A percentile compares a stretch with the other conserved stretches of the same genome.
Conservation (phyloP, 2,888 invertebrate genomes). For the Lordiphosa fenestrarum region DNA sequence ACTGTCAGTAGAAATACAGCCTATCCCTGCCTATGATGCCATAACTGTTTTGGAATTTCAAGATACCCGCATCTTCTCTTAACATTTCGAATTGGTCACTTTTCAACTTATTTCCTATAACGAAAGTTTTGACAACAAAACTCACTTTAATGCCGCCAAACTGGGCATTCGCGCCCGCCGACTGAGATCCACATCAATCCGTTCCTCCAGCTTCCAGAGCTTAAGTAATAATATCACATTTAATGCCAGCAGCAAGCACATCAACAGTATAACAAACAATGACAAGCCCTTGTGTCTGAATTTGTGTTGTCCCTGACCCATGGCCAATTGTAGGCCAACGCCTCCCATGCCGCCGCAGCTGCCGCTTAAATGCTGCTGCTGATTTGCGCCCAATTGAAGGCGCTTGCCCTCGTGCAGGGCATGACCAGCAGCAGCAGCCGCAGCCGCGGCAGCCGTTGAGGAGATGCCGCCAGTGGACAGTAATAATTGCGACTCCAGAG, state of each 20-base stretch:
- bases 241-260: conserved; percentile 85
- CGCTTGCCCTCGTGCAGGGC: conserved; percentile 33
- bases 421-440: conserved; percentile 38
- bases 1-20: no score
- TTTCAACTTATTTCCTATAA: no score
- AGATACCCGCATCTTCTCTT: no score
- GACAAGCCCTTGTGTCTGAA: conserved; percentile 78
- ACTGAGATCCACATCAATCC: conserved; percentile 77
- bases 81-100: no score
- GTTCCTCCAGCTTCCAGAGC: conserved; percentile 87
- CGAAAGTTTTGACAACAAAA: conserved; percentile 3
- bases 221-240: conserved; percentile 92
- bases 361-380: conserved; percentile 47
- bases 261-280: conserved; percentile 81
- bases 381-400: conserved; percentile 28
- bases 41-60: no score
- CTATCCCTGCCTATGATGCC: no score
- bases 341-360: conserved; percentile 29
- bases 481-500: conserved; percentile 48
- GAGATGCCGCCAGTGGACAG: conserved; percentile 40
- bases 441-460: conserved; percentile 28
- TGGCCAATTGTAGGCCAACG: conserved; percentile 39
- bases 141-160: conserved; percentile 76
- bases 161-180: conserved; percentile 76
- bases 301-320: conserved; percentile 29